phyloP scores from a whole-genome alignment of 2,888 invertebrate genomes.

The Xestia ashworthii region DNA sequence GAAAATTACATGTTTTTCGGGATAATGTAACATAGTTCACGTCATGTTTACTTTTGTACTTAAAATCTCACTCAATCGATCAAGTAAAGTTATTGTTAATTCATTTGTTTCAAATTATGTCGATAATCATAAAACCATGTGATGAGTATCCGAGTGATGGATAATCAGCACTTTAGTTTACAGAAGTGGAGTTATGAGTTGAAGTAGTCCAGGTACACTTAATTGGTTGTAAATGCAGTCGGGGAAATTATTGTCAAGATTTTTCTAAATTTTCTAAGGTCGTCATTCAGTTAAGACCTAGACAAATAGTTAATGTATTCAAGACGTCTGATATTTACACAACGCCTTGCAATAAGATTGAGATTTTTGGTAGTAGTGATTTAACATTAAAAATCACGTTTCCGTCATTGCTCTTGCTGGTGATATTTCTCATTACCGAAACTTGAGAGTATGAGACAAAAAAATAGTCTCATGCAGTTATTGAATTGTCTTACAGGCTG shows the following conservation, averaged over 20 bases:
- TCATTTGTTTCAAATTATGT: background rate
- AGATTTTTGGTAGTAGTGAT: background rate
- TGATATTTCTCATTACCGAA: background rate
- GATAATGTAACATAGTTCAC: background rate
- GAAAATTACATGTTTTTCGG: constrained; percentile 1
- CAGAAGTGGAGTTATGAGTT: background rate
- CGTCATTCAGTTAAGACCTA: background rate
- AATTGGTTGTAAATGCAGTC: too few relatives aligned
- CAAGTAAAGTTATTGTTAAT: background rate
- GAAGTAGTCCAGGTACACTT: background rate
- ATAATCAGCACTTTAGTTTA: background rate
- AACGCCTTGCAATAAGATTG: background rate
- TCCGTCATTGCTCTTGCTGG: background rate
- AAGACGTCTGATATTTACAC: too few relatives aligned
- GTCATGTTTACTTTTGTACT: background rate
- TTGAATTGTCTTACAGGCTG: background rate
- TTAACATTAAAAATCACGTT: background rate
- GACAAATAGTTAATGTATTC: background rate
- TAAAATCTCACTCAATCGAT: background rate
- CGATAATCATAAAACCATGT: background rate
- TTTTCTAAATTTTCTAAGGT: background rate
- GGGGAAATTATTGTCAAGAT: background rate
- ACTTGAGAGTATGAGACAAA: background rate
- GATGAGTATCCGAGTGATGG: background rate
- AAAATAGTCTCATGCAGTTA: background rate